Conservation (phyloP, 2,113 vertebrate species). For the Pangasianodon hypophthalmus region DNA sequence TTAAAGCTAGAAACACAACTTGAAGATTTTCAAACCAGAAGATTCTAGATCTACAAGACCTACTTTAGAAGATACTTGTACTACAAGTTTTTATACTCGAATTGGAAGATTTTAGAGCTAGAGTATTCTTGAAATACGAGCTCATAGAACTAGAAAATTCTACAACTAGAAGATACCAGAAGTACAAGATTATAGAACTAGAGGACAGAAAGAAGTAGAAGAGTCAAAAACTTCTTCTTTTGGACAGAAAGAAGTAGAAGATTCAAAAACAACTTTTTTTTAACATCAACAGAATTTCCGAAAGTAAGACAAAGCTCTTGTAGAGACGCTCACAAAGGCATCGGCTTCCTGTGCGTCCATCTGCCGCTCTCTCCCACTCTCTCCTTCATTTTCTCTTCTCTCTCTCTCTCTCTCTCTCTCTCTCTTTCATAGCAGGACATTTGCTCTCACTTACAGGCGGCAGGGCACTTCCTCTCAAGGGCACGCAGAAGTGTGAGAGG, state of each 20-base stretch:
- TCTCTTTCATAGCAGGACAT: constrained; percentile 54
- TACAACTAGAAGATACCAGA: neutral
- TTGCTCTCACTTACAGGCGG: constrained; percentile 57
- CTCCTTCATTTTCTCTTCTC: constrained; percentile 30
- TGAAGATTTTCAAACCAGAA: neutral
- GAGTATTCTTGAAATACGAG: neutral
- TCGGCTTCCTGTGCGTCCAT: constrained; percentile 61
- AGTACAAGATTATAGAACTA: neutral
- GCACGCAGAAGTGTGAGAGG: constrained; percentile 55
- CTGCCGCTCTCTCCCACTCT: constrained; percentile 58
- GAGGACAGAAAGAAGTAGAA: too few species aligned
- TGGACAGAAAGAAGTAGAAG: neutral
- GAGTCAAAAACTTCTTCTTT: too few species aligned
- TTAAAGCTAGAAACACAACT: too few species aligned
- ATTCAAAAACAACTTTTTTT: neutral
- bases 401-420: constrained; percentile 48
- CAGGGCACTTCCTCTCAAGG: constrained; percentile 58
- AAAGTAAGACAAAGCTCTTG: constrained; percentile 11
- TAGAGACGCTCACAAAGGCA: constrained; percentile 23
- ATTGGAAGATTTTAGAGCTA: neutral
- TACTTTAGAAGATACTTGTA: neutral
- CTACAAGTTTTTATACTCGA: neutral
- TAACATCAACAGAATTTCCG: neutral
- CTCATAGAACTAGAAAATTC: neutral
- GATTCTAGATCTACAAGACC: neutral